Evolutionary conservation across 1,140 invertebrate genomes (phyloP).

Genomic region (Zaprionus nigranus): DNA sequence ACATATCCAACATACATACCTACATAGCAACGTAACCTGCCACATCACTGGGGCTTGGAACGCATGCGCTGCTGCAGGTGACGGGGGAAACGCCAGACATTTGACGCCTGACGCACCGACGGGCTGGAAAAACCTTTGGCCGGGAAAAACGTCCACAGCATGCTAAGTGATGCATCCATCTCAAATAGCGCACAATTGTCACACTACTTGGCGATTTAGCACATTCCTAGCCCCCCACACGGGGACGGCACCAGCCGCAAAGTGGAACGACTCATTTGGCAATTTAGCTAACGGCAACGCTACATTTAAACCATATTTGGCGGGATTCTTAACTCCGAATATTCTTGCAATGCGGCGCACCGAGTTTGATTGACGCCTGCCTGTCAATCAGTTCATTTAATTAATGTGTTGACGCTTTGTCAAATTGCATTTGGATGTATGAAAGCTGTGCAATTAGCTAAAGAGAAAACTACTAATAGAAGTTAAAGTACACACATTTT

Average conservation of each 20-base stretch:
- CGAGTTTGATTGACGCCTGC: slow-evolving; percentile 66
- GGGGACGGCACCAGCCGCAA: slow-evolving; percentile 1
- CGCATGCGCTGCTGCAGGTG: slow-evolving; percentile 57
- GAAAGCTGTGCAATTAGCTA: slow-evolving; percentile 41
- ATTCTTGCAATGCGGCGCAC: slow-evolving; percentile 40
- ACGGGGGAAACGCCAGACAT: slow-evolving; percentile 31
- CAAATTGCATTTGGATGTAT: slow-evolving; percentile 36
- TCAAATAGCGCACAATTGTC: slow-evolving; percentile 23
- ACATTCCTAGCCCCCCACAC: slow-evolving; percentile 30
- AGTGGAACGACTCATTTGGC: slow-evolving; percentile 37
- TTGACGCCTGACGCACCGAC: slow-evolving; percentile 30
- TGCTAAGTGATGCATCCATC: slow-evolving; percentile 33
- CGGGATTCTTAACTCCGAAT: slow-evolving; percentile 54
- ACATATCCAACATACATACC: background rate
- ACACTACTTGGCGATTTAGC: slow-evolving; percentile 31
- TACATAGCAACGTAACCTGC: slow-evolving; percentile 35
- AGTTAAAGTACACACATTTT: slow-evolving; percentile 2
- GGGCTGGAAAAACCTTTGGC: slow-evolving; percentile 67
- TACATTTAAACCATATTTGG: slow-evolving; percentile 76
- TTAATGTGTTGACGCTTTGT: slow-evolving; percentile 64
- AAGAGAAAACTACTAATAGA: slow-evolving; percentile 12
- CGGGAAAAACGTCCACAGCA: slow-evolving; percentile 55
- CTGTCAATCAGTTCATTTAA: slow-evolving; percentile 50
- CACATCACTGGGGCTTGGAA: slow-evolving; percentile 55
- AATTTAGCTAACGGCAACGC: slow-evolving; percentile 71